Conservation (phyloP, 2,113 vertebrate genomes). For the Lepus americanus region DNA sequence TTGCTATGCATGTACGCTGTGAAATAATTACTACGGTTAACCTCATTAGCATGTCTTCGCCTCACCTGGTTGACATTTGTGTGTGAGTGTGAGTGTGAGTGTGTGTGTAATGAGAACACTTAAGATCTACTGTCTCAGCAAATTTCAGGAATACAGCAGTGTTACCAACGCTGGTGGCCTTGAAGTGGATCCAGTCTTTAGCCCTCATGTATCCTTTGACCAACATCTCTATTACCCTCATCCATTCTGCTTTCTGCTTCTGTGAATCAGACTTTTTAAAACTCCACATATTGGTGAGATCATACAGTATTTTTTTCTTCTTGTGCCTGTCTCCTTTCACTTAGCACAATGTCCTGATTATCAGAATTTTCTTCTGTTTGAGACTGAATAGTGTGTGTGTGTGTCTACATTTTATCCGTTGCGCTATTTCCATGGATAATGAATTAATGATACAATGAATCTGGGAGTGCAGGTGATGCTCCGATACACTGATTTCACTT, state of each 20-base stretch:
- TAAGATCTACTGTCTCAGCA: not conserved
- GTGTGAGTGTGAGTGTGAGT: not conserved
- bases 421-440: not conserved
- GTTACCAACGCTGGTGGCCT: not conserved
- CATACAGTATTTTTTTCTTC: not conserved
- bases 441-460: not conserved
- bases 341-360: not conserved
- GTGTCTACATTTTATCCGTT: not conserved
- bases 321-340: not conserved
- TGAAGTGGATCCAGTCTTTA: not conserved
- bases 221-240: no score
- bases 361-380: not conserved
- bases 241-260: not conserved
- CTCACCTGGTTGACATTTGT: not conserved
- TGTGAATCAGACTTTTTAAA: not conserved
- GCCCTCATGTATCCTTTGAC: not conserved
- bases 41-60: not conserved
- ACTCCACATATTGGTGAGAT: not conserved
- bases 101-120: not conserved
- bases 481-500: not conserved
- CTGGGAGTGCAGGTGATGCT: rapidly evolving
- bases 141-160: not conserved
- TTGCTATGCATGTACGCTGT: not conserved
- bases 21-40: not conserved
- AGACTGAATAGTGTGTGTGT: not conserved